phyloP scores from a whole-genome alignment of 2,888 invertebrate genomes.

The Chironomus riparius region DNA sequence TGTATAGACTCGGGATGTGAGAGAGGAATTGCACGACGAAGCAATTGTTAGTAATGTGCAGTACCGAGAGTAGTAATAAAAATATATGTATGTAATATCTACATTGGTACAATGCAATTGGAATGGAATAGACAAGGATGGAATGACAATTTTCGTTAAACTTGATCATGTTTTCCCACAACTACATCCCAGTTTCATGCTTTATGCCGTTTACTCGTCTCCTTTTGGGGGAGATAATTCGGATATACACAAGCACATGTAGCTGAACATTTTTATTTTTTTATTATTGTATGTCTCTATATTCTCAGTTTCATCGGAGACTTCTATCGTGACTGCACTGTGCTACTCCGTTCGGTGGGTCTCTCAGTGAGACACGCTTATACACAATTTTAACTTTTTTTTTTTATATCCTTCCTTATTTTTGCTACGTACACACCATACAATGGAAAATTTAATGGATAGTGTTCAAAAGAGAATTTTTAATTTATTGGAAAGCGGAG shows the following conservation, averaged over 20 bases:
- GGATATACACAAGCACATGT: not conserved
- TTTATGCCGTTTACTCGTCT: no score
- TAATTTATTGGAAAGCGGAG: slow-evolving; percentile 7
- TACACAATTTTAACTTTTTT: not conserved
- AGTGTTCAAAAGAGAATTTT: slow-evolving; percentile 4
- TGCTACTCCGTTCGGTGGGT: not conserved
- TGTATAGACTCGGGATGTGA: no score
- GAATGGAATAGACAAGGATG: not conserved
- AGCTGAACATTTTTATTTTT: not conserved
- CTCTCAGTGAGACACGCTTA: not conserved
- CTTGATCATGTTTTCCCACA: not conserved
- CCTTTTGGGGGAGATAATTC: no score
- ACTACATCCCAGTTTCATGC: no score
- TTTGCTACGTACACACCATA: not conserved
- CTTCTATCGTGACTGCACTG: not conserved
- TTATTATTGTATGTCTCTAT: no score
- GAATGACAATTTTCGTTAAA: no score
- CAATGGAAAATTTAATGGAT: slow-evolving; percentile 11
- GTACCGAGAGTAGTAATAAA: not conserved
- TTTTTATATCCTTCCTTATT: not conserved
- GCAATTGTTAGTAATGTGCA: no score
- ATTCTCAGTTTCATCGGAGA: not conserved
- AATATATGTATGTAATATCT: not conserved
- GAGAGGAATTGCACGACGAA: no score
- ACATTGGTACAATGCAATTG: not conserved